Conservation (phyloP, 2,888 invertebrate genomes). For the Noctua janthe region DNA sequence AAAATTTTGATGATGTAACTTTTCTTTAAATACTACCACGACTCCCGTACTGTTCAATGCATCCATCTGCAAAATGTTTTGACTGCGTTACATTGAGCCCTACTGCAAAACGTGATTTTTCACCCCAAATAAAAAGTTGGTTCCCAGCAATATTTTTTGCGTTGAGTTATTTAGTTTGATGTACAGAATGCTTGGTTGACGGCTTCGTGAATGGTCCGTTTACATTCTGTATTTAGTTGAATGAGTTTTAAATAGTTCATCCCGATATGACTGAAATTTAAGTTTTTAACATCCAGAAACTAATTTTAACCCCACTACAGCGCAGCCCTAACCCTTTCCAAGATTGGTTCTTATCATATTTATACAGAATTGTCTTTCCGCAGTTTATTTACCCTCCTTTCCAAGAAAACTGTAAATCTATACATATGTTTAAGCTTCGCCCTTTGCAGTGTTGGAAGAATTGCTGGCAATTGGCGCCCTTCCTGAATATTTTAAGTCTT, state of each 20-base stretch:
- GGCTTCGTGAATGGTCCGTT: too few relatives aligned
- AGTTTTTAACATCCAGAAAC: not conserved
- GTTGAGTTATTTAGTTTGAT: too few relatives aligned
- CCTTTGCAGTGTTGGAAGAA: slow-evolving; percentile 36
- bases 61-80: too few relatives aligned
- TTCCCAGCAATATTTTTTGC: too few relatives aligned
- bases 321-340: slow-evolving; percentile 53
- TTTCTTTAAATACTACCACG: too few relatives aligned
- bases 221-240: too few relatives aligned
- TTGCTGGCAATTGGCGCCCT: slow-evolving; percentile 40
- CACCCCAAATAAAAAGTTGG: too few relatives aligned
- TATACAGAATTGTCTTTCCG: slow-evolving; percentile 64
- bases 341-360: slow-evolving; percentile 69
- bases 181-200: too few relatives aligned
- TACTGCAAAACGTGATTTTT: too few relatives aligned
- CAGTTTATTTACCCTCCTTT: slow-evolving; percentile 60
- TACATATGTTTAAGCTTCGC: slow-evolving; percentile 50
- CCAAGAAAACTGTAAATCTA: slow-evolving; percentile 59
- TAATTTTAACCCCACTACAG: not conserved
- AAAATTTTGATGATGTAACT: too few relatives aligned
- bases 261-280: not conserved
- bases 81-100: too few relatives aligned
- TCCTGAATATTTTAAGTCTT: slow-evolving; percentile 57
- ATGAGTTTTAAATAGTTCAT: not conserved
- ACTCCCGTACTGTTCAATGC: too few relatives aligned